phyloP scores from a whole-genome alignment of 2,888 invertebrate species.

The Serrognathus titanus region DNA sequence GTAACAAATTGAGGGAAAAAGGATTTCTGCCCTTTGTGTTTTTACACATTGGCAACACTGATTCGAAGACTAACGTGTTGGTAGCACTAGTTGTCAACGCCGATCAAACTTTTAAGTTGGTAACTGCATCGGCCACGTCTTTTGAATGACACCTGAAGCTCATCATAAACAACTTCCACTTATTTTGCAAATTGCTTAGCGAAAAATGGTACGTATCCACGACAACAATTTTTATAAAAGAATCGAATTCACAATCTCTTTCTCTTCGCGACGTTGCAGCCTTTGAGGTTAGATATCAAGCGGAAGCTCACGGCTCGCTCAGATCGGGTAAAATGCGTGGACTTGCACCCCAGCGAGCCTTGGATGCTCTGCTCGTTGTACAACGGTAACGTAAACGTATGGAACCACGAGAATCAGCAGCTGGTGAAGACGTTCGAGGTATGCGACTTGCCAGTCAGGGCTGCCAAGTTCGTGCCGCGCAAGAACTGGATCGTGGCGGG shows the following conservation, averaged over 20 bases:
- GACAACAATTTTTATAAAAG: neutral
- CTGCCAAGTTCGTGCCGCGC: slow-evolving; percentile 92
- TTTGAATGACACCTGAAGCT: slow-evolving; percentile 19
- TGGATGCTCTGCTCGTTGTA: slow-evolving; percentile 99
- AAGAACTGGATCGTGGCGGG: slow-evolving; percentile 99
- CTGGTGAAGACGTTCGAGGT: slow-evolving; percentile 88
- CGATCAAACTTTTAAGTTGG: slow-evolving; percentile 2
- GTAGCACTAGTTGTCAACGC: no score
- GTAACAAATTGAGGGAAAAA: no score
- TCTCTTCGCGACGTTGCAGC: slow-evolving; percentile 55
- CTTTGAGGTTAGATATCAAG: slow-evolving; percentile 96
- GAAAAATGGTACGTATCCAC: slow-evolving; percentile 10
- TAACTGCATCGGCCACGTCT: slow-evolving; percentile 23
- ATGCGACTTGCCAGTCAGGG: slow-evolving; percentile 94
- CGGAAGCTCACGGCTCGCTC: slow-evolving; percentile 95
- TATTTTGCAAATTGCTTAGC: no score
- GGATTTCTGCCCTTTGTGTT: no score
- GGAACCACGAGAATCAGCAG: slow-evolving; percentile 96
- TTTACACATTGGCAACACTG: no score
- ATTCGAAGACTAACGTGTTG: no score
- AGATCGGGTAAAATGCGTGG: slow-evolving; percentile 97
- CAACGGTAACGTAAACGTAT: slow-evolving; percentile 98
- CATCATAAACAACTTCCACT: no score
- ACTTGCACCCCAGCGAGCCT: slow-evolving; percentile 95
- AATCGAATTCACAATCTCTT: neutral